Conservation (phyloP, 2,797 vertebrate genomes). For the Sparidentex hasta region DNA sequence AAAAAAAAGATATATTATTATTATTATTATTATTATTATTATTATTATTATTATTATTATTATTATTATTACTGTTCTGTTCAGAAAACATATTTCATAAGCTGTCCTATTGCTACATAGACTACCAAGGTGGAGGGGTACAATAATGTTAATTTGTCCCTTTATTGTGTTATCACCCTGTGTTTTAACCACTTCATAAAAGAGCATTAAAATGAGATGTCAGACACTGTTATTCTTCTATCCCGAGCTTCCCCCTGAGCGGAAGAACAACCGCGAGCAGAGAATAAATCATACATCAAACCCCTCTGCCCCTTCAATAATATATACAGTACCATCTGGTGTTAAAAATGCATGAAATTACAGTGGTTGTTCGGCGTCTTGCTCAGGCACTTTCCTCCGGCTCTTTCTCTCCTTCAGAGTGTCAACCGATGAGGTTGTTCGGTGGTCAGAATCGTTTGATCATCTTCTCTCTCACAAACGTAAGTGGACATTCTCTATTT, state of each 20-base stretch:
- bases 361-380: conserved; percentile 12
- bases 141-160: not conserved
- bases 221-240: not conserved
- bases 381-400: conserved; percentile 29
- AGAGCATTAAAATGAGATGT: conserved; percentile 1
- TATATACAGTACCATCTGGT: conserved; percentile 27
- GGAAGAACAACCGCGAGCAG: not conserved
- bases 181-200: conserved; percentile 1
- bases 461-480: conserved; percentile 94
- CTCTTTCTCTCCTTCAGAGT: conserved; percentile 80
- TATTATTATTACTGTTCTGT: not conserved
- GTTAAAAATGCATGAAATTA: conserved; percentile 49
- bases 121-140: not conserved
- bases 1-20: not conserved
- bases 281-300: conserved; percentile 37
- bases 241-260: not conserved
- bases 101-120: not conserved
- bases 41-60: not conserved
- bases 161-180: not conserved
- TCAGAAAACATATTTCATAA: not conserved
- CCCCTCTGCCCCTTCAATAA: conserved; percentile 29
- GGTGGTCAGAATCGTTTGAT: conserved; percentile 96
- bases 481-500: conserved; percentile 82
- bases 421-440: conserved; percentile 93
- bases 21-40: not conserved